phyloP scores from a whole-genome alignment of 2,113 vertebrate species.

The Misgurnus mizolepis region DNA sequence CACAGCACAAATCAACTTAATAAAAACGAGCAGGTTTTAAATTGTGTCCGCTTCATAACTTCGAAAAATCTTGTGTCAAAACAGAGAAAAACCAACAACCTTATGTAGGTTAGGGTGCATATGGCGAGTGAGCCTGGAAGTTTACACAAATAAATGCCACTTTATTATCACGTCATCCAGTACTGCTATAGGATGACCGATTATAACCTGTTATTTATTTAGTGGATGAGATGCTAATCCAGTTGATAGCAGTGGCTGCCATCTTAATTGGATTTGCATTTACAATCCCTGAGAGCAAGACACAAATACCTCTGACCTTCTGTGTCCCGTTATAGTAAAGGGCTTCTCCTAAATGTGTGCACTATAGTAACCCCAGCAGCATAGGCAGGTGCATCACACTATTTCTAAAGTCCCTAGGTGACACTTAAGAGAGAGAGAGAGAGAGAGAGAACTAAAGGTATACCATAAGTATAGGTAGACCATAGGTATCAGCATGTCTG shows the following conservation, averaged over 20 bases:
- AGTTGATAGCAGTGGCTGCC: conserved; percentile 53
- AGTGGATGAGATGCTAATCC: conserved; percentile 54
- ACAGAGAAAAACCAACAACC: too few relatives aligned
- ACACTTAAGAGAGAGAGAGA: background rate
- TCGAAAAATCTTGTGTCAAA: too few relatives aligned
- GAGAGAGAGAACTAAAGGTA: too few relatives aligned
- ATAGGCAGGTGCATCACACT: background rate
- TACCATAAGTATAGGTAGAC: too few relatives aligned
- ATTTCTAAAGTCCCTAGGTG: background rate
- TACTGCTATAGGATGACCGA: conserved; percentile 26
- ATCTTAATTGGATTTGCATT: conserved; percentile 59
- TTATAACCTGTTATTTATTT: conserved; percentile 53
- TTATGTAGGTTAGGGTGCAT: too few relatives aligned
- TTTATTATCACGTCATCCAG: too few relatives aligned
- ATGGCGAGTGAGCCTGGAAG: too few relatives aligned
- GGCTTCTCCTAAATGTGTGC: background rate
- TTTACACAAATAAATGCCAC: too few relatives aligned
- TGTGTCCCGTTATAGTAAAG: conserved; percentile 30
- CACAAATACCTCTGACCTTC: conserved; percentile 55
- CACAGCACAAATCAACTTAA: too few relatives aligned
- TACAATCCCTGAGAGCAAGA: conserved; percentile 53
- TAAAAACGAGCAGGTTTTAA: too few relatives aligned
- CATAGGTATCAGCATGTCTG: too few relatives aligned
- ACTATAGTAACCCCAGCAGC: conserved; percentile 26
- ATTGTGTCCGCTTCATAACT: too few relatives aligned